Percentiles rank a stretch among this genome's conserved stretches.
Conservation (phyloP, 2,888 invertebrate species). For the Leucania comma region DNA sequence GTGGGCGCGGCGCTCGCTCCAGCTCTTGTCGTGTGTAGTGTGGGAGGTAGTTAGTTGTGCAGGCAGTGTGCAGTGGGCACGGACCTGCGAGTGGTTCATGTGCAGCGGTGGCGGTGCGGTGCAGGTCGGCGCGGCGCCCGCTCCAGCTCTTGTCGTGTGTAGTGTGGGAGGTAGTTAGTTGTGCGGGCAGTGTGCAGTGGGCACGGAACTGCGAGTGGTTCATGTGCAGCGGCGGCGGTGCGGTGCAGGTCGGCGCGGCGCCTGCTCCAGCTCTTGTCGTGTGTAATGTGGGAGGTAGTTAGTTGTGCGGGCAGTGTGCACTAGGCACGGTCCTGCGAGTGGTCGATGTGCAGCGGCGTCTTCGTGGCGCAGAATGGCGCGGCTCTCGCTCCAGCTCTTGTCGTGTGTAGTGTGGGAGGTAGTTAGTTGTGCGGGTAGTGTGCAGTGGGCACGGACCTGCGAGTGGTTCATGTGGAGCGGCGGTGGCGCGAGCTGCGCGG, state of each 20-base stretch:
- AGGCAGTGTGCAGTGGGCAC: not conserved
- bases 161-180: no score
- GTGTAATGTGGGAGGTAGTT: not conserved
- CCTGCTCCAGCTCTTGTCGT: conserved; percentile 92
- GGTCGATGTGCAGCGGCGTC: no score
- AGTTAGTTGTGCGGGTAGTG: no score
- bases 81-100: conserved; percentile 87
- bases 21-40: no score
- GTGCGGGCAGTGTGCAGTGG: not conserved
- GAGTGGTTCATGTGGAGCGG: conserved; percentile 86
- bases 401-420: no score
- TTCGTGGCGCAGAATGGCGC: no score
- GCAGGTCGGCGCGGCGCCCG: conserved; percentile 82
- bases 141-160: conserved; percentile 92
- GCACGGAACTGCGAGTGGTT: conserved; percentile 85
- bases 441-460: conserved; percentile 74
- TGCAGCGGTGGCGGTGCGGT: conserved; percentile 85
- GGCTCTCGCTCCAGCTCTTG: no score
- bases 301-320: no score
- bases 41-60: no score
- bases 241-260: conserved; percentile 84
- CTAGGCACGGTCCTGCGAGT: not conserved
- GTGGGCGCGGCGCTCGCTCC: no score
- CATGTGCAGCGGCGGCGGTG: conserved; percentile 85
- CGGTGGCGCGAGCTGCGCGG: conserved; percentile 85